Conservation (phyloP, 2,113 vertebrate genomes). For the Chlorocebus sabaeus region DNA sequence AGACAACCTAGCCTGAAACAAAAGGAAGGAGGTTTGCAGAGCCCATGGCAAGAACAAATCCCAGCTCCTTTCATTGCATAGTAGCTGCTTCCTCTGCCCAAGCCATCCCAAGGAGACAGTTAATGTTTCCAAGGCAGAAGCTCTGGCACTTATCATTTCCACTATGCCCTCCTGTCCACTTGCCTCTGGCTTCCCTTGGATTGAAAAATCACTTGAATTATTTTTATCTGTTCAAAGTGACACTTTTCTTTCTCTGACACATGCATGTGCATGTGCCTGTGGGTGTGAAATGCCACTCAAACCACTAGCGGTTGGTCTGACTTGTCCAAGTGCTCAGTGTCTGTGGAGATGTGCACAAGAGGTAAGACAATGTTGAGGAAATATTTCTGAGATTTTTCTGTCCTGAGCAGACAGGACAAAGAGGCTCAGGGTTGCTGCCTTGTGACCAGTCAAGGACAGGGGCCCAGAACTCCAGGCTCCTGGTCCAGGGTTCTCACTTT, state of each 20-base stretch:
- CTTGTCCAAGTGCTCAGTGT: neutral
- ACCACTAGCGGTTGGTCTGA: neutral
- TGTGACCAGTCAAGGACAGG: neutral
- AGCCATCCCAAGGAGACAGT: neutral
- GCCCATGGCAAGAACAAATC: accelerated
- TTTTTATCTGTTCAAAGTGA: conserved; percentile 22
- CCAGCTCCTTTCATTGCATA: accelerated
- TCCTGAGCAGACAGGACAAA: neutral
- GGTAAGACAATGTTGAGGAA: neutral
- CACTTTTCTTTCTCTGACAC: neutral
- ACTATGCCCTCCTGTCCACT: neutral
- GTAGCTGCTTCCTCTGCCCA: neutral
- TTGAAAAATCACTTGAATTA: conserved; percentile 17
- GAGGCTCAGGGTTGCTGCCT: neutral
- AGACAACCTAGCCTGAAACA: neutral
- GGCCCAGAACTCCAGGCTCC: neutral
- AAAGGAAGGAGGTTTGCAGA: neutral
- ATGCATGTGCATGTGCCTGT: accelerated
- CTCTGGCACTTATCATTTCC: neutral
- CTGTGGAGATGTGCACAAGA: neutral
- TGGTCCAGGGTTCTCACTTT: neutral
- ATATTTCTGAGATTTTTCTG: neutral
- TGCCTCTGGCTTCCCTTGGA: neutral
- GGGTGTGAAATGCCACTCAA: neutral
- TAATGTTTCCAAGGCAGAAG: accelerated